These are phyloP conservation scores for Rhopalosiphum maidis DNA, from an alignment of 1,140 invertebrate genomes.

Conservation along the genomic window DNA sequence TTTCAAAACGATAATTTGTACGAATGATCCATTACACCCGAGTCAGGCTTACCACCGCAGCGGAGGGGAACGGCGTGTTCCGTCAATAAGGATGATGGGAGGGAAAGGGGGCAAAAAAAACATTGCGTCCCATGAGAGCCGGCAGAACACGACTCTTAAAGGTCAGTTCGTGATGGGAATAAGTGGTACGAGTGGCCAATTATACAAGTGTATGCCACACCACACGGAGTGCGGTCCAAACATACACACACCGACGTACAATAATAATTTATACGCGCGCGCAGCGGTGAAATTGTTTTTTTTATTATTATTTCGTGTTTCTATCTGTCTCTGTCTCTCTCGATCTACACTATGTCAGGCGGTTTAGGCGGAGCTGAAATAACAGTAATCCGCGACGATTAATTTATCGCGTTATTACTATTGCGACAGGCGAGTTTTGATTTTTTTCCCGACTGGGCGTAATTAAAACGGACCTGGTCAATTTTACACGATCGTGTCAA, in stretches of 20 bases:
- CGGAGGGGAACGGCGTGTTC: not conserved
- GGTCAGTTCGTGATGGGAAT: conserved; percentile 54
- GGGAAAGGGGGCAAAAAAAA: not conserved
- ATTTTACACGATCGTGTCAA: conserved; percentile 21
- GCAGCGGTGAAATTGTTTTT: conserved; percentile 32
- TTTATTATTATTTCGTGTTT: conserved; percentile 22
- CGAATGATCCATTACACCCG: conserved; percentile 55
- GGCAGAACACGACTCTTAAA: conserved; percentile 45
- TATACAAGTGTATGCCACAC: conserved; percentile 36
- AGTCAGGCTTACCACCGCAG: not conserved
- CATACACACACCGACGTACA: not conserved
- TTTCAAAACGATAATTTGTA: conserved; percentile 57
- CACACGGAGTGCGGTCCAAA: not conserved
- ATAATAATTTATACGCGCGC: conserved; percentile 43
- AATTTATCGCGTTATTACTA: conserved; percentile 45
- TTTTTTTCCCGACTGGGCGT: not conserved
- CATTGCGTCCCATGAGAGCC: conserved; percentile 30
- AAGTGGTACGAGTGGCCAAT: conserved; percentile 49
- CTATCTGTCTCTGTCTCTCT: not conserved
- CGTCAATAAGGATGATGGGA: not conserved
- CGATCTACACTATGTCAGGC: not conserved
- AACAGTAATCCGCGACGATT: conserved; percentile 44
- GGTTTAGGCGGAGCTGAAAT: conserved; percentile 20
- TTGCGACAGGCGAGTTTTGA: not conserved
- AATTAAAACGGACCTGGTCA: not conserved